Percentiles rank a stretch among this genome's conserved stretches.
Evolutionary conservation across 2,797 vertebrate species (phyloP).

Genomic region (Eulemur rubriventer): DNA sequence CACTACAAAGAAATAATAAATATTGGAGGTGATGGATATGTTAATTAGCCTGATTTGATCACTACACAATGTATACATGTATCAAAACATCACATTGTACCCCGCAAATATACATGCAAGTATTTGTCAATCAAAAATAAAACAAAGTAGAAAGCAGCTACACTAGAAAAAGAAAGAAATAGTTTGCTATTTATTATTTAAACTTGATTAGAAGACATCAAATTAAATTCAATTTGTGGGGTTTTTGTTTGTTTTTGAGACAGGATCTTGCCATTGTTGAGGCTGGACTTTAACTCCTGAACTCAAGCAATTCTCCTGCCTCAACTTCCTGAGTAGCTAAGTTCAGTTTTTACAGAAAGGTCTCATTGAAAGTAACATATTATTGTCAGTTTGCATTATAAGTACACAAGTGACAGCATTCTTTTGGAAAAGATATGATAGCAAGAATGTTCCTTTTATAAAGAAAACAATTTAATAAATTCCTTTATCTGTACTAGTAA

Average conservation of each 20-base stretch:
- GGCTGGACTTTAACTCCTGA: background rate
- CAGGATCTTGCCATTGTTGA: background rate
- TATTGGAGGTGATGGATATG: background rate
- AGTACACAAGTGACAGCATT: background rate
- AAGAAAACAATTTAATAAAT: background rate
- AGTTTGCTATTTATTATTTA: background rate
- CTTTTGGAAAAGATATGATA: background rate
- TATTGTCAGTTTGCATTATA: background rate
- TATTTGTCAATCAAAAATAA: background rate
- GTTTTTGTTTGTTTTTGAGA: background rate
- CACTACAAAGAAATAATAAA: background rate
- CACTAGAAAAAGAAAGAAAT: background rate
- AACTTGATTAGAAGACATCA: background rate
- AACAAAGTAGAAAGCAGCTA: background rate
- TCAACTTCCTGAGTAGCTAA: background rate
- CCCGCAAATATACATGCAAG: background rate
- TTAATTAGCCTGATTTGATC: background rate
- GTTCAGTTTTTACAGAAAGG: conserved; percentile 30
- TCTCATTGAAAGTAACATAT: background rate
- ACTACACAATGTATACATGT: background rate
- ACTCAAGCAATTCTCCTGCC: background rate
- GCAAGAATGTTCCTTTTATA: background rate
- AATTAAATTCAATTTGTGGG: background rate
- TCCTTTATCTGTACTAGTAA: background rate
- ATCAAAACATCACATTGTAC: background rate